Conservation (phyloP, 2,888 invertebrate genomes). For the Gari tellinella region DNA sequence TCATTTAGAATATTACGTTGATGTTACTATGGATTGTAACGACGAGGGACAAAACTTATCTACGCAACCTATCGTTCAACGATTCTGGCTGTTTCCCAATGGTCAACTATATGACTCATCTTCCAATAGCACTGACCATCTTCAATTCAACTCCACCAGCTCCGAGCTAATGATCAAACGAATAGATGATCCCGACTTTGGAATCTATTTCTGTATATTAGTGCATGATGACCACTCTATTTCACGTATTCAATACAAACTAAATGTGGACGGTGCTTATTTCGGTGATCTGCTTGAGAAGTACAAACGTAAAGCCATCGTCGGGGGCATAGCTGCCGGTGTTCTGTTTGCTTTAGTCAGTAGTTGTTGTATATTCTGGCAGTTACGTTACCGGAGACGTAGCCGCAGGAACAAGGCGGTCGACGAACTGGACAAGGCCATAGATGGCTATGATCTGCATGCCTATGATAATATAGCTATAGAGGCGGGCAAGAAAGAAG, state of each 20-base stretch:
- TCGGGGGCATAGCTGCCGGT: constrained; percentile 76
- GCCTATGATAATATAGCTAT: constrained; percentile 47
- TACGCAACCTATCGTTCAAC: background rate
- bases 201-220: constrained; percentile 69
- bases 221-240: constrained; percentile 45
- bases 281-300: constrained; percentile 65
- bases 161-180: constrained; percentile 54
- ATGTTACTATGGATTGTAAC: constrained; percentile 48
- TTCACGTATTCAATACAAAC: constrained; percentile 58
- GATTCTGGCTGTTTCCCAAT: constrained; percentile 61
- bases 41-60: constrained; percentile 34
- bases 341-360: constrained; percentile 62
- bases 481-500: constrained; percentile 13
- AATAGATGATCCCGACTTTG: constrained; percentile 72
- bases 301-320: constrained; percentile 71
- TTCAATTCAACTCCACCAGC: background rate
- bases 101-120: constrained; percentile 31
- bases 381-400: constrained; percentile 62
- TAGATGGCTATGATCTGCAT: constrained; percentile 39
- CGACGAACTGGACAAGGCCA: constrained; percentile 47
- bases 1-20: constrained; percentile 50
- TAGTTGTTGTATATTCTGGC: constrained; percentile 66
- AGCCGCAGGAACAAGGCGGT: constrained; percentile 34
- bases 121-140: constrained; percentile 7
- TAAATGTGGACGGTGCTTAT: constrained; percentile 74